These are phyloP conservation scores for Atherix ibis DNA, from an alignment of 2,888 invertebrate genomes.

Conservation along the genomic window DNA sequence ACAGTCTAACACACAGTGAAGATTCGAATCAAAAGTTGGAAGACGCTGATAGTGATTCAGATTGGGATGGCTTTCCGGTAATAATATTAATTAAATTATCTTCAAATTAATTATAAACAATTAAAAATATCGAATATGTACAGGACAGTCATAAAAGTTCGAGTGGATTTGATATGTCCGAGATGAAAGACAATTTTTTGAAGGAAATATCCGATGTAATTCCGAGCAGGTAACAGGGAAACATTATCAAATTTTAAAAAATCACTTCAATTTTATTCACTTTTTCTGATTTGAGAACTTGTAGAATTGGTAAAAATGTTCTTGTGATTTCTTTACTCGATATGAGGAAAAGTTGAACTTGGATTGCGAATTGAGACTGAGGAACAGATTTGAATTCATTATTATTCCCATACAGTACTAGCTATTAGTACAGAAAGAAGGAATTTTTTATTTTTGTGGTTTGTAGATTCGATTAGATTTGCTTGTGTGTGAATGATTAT, in stretches of 20 bases:
- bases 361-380: too few relatives aligned
- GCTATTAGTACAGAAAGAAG: too few relatives aligned
- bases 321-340: too few relatives aligned
- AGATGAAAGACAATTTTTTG: constrained; percentile 54
- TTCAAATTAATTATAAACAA: not conserved
- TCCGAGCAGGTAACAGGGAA: constrained; percentile 25
- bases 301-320: too few relatives aligned
- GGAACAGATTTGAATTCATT: too few relatives aligned
- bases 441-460: too few relatives aligned
- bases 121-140: constrained; percentile 15
- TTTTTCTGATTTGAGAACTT: too few relatives aligned
- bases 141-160: constrained; percentile 50
- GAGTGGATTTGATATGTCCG: constrained; percentile 48
- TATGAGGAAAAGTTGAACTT: too few relatives aligned
- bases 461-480: too few relatives aligned
- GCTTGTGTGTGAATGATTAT: too few relatives aligned
- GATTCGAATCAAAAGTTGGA: constrained; percentile 25
- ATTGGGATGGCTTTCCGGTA: constrained; percentile 45
- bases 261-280: too few relatives aligned
- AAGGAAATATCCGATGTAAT: constrained; percentile 46
- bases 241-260: not conserved
- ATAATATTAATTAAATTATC: not conserved
- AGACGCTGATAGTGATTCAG: constrained; percentile 55
- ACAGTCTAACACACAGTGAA: constrained; percentile 25
- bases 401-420: too few relatives aligned